A percentile compares a stretch with the other conserved stretches of the same genome.
These are phyloP conservation scores for Patella depressa DNA, from an alignment of 2,888 invertebrate species.

Conservation along the genomic window DNA sequence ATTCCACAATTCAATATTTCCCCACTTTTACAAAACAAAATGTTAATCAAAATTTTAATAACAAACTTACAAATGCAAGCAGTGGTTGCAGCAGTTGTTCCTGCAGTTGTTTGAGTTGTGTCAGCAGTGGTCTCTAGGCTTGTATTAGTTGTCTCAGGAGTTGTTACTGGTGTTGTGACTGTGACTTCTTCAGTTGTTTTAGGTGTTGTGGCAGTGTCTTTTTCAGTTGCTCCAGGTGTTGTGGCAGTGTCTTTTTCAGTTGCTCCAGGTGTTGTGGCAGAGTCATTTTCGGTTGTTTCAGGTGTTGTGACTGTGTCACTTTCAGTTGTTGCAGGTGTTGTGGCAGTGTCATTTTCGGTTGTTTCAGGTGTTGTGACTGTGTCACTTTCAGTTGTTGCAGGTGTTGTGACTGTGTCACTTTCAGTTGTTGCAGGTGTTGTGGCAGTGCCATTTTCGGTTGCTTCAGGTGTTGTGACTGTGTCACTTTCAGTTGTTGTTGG, in stretches of 20 bases:
- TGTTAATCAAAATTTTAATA: background rate
- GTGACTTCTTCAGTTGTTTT: slow-evolving; percentile 1
- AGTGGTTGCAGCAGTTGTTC: slow-evolving; percentile 10
- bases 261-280: background rate
- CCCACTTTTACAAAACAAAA: no score
- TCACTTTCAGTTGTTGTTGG: slow-evolving; percentile 11
- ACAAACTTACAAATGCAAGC: background rate
- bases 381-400: background rate
- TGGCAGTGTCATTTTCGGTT: slow-evolving; percentile 10
- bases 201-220: slow-evolving; percentile 1
- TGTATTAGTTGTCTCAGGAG: slow-evolving; percentile 6
- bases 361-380: background rate
- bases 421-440: background rate
- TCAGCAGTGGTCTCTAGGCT: background rate
- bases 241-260: slow-evolving; percentile 4
- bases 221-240: slow-evolving; percentile 5
- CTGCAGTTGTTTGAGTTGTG: background rate
- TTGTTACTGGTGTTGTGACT: slow-evolving; percentile 10
- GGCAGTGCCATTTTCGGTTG: slow-evolving; percentile 13
- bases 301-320: background rate
- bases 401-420: background rate
- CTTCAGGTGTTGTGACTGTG: slow-evolving; percentile 5
- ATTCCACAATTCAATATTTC: no score
- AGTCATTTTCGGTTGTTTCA: background rate
- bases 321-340: slow-evolving; percentile 5